Evolutionary conservation across 2,888 invertebrate genomes (phyloP).

Genomic region (Nomada fabriciana): DNA sequence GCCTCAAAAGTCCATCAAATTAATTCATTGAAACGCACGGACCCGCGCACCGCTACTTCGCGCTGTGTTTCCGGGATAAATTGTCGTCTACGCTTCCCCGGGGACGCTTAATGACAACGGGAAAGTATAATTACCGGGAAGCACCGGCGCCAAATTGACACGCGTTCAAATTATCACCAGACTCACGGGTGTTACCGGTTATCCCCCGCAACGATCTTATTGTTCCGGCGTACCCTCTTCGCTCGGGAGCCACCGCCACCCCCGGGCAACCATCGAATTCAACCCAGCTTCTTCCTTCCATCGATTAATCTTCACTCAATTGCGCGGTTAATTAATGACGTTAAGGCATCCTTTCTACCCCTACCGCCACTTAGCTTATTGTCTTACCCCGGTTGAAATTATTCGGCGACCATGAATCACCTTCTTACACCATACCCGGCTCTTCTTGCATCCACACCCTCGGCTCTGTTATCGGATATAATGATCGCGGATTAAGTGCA

Average conservation of each 20-base stretch:
- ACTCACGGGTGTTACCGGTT: slow-evolving; percentile 41
- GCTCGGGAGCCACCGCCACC: slow-evolving; percentile 38
- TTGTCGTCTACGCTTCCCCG: slow-evolving; percentile 48
- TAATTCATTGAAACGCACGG: slow-evolving; percentile 56
- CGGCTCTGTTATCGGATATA: slow-evolving; percentile 63
- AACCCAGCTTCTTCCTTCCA: slow-evolving; percentile 57
- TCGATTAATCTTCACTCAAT: slow-evolving; percentile 78
- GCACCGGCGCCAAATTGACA: slow-evolving; percentile 68
- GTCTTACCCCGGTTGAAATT: slow-evolving; percentile 72
- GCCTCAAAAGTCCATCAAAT: slow-evolving; percentile 58
- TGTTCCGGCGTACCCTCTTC: slow-evolving; percentile 63
- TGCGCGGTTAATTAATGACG: slow-evolving; percentile 78
- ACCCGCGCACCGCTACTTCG: slow-evolving; percentile 13
- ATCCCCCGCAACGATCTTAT: slow-evolving; percentile 67
- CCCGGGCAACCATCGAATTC: background rate
- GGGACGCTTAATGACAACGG: slow-evolving; percentile 56
- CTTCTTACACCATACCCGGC: slow-evolving; percentile 42
- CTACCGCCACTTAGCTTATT: slow-evolving; percentile 74
- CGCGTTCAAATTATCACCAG: slow-evolving; percentile 70
- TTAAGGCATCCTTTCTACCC: slow-evolving; percentile 62
- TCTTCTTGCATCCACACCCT: slow-evolving; percentile 6
- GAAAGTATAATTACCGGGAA: slow-evolving; percentile 67
- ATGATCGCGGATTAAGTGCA: slow-evolving; percentile 69
- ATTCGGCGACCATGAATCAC: slow-evolving; percentile 72
- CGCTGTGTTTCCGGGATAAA: slow-evolving; percentile 56